A percentile compares a stretch with the other conserved stretches of the same genome.
phyloP scores from a whole-genome alignment of 1,140 invertebrate species.

The Penaeus vannamei region DNA sequence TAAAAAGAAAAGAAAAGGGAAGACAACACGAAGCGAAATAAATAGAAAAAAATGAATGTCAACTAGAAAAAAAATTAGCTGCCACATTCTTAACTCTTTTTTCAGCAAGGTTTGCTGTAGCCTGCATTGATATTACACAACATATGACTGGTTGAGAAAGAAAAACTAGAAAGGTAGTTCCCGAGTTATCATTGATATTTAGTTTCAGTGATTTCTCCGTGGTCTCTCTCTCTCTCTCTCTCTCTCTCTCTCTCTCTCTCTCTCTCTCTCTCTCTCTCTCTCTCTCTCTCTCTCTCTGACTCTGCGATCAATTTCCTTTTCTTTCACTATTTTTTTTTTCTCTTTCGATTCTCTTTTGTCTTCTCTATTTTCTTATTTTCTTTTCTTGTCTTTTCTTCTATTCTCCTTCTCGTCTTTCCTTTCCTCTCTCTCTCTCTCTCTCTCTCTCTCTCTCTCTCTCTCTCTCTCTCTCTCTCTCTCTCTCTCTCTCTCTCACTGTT shows the following conservation, averaged over 20 bases:
- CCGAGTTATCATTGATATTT: too few species aligned
- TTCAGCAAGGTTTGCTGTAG: too few species aligned
- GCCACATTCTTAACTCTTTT: too few species aligned
- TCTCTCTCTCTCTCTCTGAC: neutral
- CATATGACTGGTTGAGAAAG: too few species aligned
- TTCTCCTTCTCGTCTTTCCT: neutral
- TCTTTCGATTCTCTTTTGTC: neutral
- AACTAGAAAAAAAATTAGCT: too few species aligned
- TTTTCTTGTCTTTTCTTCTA: neutral
- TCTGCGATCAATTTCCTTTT: neutral
- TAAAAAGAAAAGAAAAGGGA: too few species aligned
- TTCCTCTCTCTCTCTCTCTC: conserved; percentile 31
- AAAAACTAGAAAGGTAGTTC: too few species aligned
- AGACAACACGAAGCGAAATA: too few species aligned
- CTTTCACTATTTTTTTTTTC: neutral
- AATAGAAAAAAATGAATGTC: too few species aligned
- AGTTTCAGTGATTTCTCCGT: too few species aligned
- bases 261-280: neutral
- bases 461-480: conserved; percentile 11
- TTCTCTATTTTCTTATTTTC: neutral
- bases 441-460: conserved; percentile 18
- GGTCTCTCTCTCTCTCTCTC: neutral
- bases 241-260: conserved; percentile 1
- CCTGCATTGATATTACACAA: too few species aligned
- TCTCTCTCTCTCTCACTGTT: neutral